phyloP scores from a whole-genome alignment of 2,888 invertebrate genomes.

The Orthonevra nobilis region DNA sequence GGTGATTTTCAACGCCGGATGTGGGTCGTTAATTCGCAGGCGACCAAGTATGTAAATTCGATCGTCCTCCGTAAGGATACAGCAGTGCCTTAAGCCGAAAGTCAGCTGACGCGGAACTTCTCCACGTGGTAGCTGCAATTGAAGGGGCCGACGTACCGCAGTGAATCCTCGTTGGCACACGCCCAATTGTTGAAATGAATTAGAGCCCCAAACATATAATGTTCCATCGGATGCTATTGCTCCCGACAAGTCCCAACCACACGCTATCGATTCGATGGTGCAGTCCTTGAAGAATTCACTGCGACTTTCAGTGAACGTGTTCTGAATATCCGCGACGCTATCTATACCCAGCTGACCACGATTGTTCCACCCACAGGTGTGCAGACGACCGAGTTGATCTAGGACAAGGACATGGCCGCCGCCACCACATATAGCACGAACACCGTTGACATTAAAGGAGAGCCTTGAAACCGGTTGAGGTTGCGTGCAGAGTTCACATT shows the following conservation, averaged over 20 bases:
- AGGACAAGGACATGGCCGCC: slow-evolving; percentile 89
- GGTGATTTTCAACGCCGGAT: slow-evolving; percentile 75
- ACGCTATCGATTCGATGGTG: slow-evolving; percentile 84
- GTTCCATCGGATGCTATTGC: slow-evolving; percentile 86
- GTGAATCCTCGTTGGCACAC: slow-evolving; percentile 81
- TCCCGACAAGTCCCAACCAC: slow-evolving; percentile 92
- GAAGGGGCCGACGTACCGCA: slow-evolving; percentile 77
- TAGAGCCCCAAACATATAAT: slow-evolving; percentile 92
- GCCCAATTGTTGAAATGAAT: slow-evolving; percentile 88
- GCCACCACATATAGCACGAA: slow-evolving; percentile 86
- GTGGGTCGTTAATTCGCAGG: slow-evolving; percentile 74
- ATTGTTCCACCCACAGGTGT: slow-evolving; percentile 89
- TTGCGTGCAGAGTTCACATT: slow-evolving; percentile 84
- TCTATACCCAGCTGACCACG: slow-evolving; percentile 85
- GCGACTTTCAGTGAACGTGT: slow-evolving; percentile 80
- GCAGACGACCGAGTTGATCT: slow-evolving; percentile 85
- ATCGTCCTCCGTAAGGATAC: slow-evolving; percentile 76
- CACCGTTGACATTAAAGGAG: slow-evolving; percentile 79
- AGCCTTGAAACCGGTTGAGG: slow-evolving; percentile 80
- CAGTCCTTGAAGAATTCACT: slow-evolving; percentile 83
- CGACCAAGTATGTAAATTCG: slow-evolving; percentile 78
- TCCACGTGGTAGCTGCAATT: slow-evolving; percentile 75
- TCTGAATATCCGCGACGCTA: slow-evolving; percentile 74
- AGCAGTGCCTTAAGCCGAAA: slow-evolving; percentile 78
- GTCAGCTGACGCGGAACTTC: slow-evolving; percentile 75